phyloP scores from a whole-genome alignment of 2,888 invertebrate genomes.

The Troides helena region DNA sequence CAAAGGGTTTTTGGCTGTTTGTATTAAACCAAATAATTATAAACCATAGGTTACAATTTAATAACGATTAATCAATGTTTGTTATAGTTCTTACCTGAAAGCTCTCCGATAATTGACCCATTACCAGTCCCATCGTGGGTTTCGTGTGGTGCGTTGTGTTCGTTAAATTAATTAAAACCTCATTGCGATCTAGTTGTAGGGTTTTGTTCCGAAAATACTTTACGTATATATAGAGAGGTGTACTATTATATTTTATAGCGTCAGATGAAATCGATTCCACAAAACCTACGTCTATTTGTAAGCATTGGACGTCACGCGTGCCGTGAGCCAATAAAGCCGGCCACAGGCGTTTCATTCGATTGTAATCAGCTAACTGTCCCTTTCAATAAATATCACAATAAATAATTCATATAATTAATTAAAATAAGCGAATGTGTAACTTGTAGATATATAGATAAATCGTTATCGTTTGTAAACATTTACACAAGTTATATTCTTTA shows the following conservation, averaged over 20 bases:
- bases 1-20: too few species aligned
- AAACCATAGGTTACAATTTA: too few species aligned
- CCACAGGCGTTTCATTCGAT: conserved; percentile 4
- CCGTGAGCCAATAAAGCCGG: conserved; percentile 22
- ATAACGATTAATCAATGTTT: too few species aligned
- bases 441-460: background rate
- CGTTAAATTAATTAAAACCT: background rate
- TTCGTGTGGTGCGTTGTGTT: background rate
- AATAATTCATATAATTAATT: conserved; percentile 1
- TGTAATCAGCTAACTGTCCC: conserved; percentile 16
- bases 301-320: conserved; percentile 39
- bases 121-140: too few species aligned
- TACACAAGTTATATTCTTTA: background rate
- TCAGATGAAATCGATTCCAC: conserved; percentile 18
- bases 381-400: conserved; percentile 16
- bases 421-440: background rate
- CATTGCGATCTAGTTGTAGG: background rate
- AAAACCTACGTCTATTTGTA: conserved; percentile 17
- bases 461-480: background rate
- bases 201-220: background rate
- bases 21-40: too few species aligned
- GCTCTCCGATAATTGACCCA: too few species aligned
- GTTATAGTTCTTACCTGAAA: too few species aligned
- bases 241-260: background rate
- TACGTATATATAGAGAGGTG: background rate